Evolutionary conservation across 2,113 vertebrate species (phyloP), one percentile per base, ranked within the genome.

Genomic region (Coptodon bakossiorum): DNA sequence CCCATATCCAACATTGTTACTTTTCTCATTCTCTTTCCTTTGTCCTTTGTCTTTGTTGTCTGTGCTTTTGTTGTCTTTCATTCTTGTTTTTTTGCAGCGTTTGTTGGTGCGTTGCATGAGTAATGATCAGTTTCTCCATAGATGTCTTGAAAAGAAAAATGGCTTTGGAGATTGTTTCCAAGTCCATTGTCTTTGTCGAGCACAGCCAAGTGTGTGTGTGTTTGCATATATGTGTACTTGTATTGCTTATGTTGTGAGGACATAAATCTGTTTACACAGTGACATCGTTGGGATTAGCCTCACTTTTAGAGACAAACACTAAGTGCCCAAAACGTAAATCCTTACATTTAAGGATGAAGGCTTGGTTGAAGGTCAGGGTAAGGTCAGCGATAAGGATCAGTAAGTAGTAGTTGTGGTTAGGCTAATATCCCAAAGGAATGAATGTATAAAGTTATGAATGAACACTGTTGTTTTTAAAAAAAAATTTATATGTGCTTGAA

Each of bases 41-140:
- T 48, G 11, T 38, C 7, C 38, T 40, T 19, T 36, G 7, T 50
- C 59, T 87, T 83, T 88, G 52, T 79, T 80, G 50, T 73, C 27
- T 80, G 24, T 83, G n/a, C 38, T 73, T 90, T 86, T 78, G 54
- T 85, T 86, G 82, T 79, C 36, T 81, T 81, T 83, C 14, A 68
- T 90, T 53, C 34, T 56, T 53, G 19, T 3, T 82, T 57, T 85
- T 59, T 85, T 38, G n/a, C 40, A 3, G 22, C 85, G 61, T 87
- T 83, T 84, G 61, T 48, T 82, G 53, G 38, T 83, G 63, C 84
- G 5, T 76, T 61, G 78, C 68, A 78, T 90, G 86, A 92, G 80
- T 88, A 89, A 92, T 96, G 93, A 90, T 92, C 82, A 52, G 29
- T 82, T 88, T 89, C 78, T 93, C 76, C 82, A 71, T 81, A 87